Base-by-base conservation (phyloP, 2,888 invertebrate genomes). In the Eristalis arbustorum region DNA sequence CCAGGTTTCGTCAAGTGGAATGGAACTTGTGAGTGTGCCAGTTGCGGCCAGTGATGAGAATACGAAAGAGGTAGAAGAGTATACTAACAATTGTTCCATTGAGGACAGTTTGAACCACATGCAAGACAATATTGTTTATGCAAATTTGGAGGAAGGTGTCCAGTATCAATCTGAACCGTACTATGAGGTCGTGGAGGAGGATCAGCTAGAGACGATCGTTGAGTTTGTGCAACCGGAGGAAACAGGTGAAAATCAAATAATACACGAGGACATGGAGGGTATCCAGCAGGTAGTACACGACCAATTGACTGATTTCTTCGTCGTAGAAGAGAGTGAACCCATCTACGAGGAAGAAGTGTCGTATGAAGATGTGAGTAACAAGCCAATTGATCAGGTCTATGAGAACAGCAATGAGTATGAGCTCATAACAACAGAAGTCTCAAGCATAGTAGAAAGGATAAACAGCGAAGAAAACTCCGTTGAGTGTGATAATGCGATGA, bases 361-460 rank as follows among this genome's bases (percentile, higher is more conserved):
- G 61, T 63, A 72, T 42, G 73, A 37, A 1, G 79, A 75, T n/a
- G 59, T 34, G 18, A 76, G 14, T 61, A 59, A 8, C 1, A 81
- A 79, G 59, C 1, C 31, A 1, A 67, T 42, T 5, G 72, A 68
- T 22, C 34, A 40, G 4, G 76, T 49, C 64, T 62, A 63, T 40
- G 88, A 80, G 14, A 73, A 57, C 2, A 57, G 28, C 11, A 63
- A 40, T 42, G 80, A 81, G 31, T 69, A 83, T 22, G 79, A 87
- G 18, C 56, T 83, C 49, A 49, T 78, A 31, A 88, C 74, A 28
- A 78, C 76, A 11, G 84, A 84, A 68, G 64, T 77, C 1, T 42
- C 59, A 18, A 81, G 62, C 69, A 77, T 73, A 42, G 22, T 59
- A 14, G 80, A 88, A 31, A 68, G 71, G 49, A 78, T 73, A n/a